A percentile compares a stretch with the other conserved stretches of the same genome.
phyloP scores from a whole-genome alignment of 2,888 invertebrate species.

The Rotaria macrura region DNA sequence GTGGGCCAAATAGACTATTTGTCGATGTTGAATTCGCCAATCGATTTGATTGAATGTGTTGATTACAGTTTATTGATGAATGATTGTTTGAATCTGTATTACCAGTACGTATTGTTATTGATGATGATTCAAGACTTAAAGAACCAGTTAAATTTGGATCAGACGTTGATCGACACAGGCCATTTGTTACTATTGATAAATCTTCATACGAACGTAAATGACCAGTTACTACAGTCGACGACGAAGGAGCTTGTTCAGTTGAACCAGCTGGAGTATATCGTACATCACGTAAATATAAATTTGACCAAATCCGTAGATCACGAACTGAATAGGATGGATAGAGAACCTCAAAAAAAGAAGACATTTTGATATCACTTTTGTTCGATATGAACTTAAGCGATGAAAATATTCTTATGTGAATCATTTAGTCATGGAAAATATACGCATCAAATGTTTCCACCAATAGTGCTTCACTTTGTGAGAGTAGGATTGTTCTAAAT shows the following conservation, averaged over 20 bases:
- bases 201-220: not conserved
- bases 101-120: not conserved
- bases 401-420: too few relatives aligned
- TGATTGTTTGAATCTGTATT: not conserved
- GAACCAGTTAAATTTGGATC: not conserved
- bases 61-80: not conserved
- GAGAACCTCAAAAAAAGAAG: not conserved
- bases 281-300: constrained; percentile 15
- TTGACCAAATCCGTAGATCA: not conserved
- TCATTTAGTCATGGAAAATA: too few relatives aligned
- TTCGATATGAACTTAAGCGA: too few relatives aligned
- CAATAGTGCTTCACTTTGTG: too few relatives aligned
- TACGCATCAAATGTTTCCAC: too few relatives aligned
- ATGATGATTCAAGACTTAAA: not conserved
- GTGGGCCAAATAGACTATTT: constrained; percentile 20
- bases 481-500: too few relatives aligned
- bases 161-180: not conserved
- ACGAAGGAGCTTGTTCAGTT: not conserved
- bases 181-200: not conserved
- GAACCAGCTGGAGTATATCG: not conserved
- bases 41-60: not conserved
- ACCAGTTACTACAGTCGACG: not conserved
- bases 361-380: not conserved
- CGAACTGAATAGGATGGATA: not conserved
- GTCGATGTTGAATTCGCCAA: not conserved